phyloP scores from a whole-genome alignment of 2,888 invertebrate genomes.

The Alentia gelatinosa region DNA sequence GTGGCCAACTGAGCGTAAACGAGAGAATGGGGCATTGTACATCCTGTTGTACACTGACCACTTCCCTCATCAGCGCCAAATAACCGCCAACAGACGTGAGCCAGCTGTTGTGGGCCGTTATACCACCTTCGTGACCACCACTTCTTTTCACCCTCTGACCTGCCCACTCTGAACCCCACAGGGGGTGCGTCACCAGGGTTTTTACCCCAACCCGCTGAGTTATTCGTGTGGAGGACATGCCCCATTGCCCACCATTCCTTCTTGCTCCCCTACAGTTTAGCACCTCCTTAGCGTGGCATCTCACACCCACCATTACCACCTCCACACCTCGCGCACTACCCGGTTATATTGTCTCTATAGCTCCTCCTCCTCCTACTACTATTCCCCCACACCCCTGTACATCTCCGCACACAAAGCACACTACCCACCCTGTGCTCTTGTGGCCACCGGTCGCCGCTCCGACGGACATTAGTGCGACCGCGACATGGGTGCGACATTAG shows the following conservation, averaged over 20 bases:
- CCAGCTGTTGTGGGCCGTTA: neutral
- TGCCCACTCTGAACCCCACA: neutral
- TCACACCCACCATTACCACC: neutral
- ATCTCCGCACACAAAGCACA: neutral
- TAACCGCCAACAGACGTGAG: neutral
- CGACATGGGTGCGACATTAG: neutral
- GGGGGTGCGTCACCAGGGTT: constrained; percentile 21
- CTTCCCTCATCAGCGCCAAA: neutral
- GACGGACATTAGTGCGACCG: neutral
- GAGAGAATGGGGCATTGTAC: neutral
- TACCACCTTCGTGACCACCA: neutral
- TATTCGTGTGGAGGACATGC: constrained; percentile 24
- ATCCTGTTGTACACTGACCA: neutral
- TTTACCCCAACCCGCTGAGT: neutral
- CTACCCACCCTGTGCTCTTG: neutral
- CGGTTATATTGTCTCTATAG: neutral
- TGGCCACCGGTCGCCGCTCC: no score
- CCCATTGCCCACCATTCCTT: neutral
- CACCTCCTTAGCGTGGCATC: neutral
- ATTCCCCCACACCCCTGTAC: neutral
- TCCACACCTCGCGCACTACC: neutral
- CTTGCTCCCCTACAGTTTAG: neutral
- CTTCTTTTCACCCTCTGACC: neutral
- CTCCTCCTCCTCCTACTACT: neutral
- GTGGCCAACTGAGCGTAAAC: neutral